Conservation (phyloP, 2,888 invertebrate species). For the Quadriops clusia region DNA sequence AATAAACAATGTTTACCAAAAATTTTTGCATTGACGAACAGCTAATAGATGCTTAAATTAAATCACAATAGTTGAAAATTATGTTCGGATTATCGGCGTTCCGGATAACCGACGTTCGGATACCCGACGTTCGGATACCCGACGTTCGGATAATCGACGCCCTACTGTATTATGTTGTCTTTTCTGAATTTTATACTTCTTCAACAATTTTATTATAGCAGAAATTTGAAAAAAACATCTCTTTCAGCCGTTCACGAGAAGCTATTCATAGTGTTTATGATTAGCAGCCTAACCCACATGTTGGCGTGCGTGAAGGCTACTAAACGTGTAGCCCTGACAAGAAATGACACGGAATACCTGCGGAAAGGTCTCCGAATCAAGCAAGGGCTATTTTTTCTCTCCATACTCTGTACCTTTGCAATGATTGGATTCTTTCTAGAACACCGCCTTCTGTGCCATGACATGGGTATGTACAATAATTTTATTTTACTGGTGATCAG, state of each 20-base stretch:
- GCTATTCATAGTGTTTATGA: slow-evolving; percentile 84
- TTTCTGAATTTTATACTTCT: too few species aligned
- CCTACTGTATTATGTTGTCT: too few species aligned
- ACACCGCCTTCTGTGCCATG: slow-evolving; percentile 80
- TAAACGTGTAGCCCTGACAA: slow-evolving; percentile 27
- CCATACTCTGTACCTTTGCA: slow-evolving; percentile 68
- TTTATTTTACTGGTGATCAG: too few species aligned
- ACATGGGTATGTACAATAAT: slow-evolving; percentile 57
- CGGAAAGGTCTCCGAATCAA: slow-evolving; percentile 40
- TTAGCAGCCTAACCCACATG: slow-evolving; percentile 76
- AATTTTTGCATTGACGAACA: too few species aligned
- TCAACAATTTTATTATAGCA: slow-evolving; percentile 3
- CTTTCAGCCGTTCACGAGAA: slow-evolving; percentile 78
- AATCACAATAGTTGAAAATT: too few species aligned
- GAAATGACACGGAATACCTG: slow-evolving; percentile 22
- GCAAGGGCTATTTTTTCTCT: slow-evolving; percentile 61
- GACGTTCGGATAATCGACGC: too few species aligned
- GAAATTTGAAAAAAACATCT: slow-evolving; percentile 10
- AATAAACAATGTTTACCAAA: too few species aligned
- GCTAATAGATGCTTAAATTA: too few species aligned
- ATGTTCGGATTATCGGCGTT: too few species aligned
- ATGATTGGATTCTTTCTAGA: slow-evolving; percentile 79
- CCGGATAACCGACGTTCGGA: too few species aligned
- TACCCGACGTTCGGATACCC: too few species aligned
- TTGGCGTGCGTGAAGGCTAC: slow-evolving; percentile 52